Conservation (phyloP, 2,888 invertebrate genomes). For the Hydropsyche betteni region DNA sequence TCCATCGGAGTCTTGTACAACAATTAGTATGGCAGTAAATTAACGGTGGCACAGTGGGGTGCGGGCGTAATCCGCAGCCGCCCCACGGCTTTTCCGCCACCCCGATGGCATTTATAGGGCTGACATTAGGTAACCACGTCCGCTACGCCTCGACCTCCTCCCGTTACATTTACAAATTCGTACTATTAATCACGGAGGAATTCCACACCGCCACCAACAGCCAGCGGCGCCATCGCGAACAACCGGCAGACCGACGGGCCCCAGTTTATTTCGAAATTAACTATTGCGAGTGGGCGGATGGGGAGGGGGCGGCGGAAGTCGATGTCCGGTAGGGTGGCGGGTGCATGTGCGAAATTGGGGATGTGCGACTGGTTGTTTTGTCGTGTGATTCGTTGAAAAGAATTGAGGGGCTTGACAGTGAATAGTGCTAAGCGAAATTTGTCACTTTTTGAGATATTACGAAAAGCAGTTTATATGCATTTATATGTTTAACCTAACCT, state of each 20-base stretch:
- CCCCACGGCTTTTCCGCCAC: constrained; percentile 35
- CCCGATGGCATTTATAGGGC: constrained; percentile 43
- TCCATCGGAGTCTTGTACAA: constrained; percentile 25
- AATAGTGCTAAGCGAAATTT: no score
- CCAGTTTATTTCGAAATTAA: constrained; percentile 49
- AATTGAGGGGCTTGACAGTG: no score
- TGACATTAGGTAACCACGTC: constrained; percentile 48
- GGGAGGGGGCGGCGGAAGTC: no score
- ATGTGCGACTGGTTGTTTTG: no score
- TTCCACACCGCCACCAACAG: constrained; percentile 43
- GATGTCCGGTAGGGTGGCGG: no score
- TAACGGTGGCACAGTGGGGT: constrained; percentile 24
- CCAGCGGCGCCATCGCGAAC: constrained; percentile 5
- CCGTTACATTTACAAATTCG: constrained; percentile 49
- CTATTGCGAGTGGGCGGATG: constrained; percentile 34
- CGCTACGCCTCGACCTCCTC: constrained; percentile 30
- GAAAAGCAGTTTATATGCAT: no score
- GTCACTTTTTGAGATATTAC: no score
- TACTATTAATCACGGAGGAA: constrained; percentile 50
- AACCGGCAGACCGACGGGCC: neutral
- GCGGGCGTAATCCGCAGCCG: constrained; percentile 20
- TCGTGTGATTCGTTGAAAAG: no score
- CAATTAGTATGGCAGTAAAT: constrained; percentile 38
- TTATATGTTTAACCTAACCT: no score
- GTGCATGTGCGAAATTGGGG: no score